Percentiles rank a stretch among this genome's conserved stretches.
phyloP scores from a whole-genome alignment of 2,797 vertebrate species.

The Harpagifer antarcticus region DNA sequence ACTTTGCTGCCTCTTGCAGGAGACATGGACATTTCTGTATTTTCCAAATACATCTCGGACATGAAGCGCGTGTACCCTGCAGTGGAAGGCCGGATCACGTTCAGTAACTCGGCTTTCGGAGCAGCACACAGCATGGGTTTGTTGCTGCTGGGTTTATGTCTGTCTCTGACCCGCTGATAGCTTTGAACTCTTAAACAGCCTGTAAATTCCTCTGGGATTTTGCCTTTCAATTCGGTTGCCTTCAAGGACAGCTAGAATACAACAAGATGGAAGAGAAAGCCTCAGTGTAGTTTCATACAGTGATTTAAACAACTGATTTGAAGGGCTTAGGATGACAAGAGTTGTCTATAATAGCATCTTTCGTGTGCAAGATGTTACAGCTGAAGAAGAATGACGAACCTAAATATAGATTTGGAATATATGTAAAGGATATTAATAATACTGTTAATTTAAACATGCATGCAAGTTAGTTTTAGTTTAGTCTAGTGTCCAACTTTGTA shows the following conservation, averaged over 20 bases:
- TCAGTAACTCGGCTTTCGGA: conserved; percentile 75
- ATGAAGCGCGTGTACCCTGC: conserved; percentile 88
- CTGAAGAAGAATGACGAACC: not conserved
- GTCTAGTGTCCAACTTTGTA: not conserved
- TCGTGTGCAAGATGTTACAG: not conserved
- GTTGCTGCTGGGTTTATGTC: conserved; percentile 58
- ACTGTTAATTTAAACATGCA: not conserved
- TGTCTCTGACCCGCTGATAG: conserved; percentile 48
- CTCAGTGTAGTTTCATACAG: not conserved
- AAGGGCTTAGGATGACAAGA: not conserved
- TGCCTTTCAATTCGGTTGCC: conserved; percentile 12
- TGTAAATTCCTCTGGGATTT: conserved; percentile 8
- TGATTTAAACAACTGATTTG: not conserved
- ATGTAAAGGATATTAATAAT: not conserved
- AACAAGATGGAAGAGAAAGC: conserved; percentile 7
- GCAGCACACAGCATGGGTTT: conserved; percentile 28
- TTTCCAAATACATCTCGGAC: conserved; percentile 87
- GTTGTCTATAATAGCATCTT: not conserved
- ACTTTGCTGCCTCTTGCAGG: conserved; percentile 74
- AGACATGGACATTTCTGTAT: conserved; percentile 85
- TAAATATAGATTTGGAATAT: not conserved
- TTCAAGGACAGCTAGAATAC: conserved; percentile 13
- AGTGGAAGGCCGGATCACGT: conserved; percentile 89
- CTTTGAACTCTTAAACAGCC: conserved; percentile 12
- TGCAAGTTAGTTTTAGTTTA: not conserved